Base-by-base conservation (phyloP, 2,113 vertebrate genomes). In the Cryptomyrus ogoouensis region DNA sequence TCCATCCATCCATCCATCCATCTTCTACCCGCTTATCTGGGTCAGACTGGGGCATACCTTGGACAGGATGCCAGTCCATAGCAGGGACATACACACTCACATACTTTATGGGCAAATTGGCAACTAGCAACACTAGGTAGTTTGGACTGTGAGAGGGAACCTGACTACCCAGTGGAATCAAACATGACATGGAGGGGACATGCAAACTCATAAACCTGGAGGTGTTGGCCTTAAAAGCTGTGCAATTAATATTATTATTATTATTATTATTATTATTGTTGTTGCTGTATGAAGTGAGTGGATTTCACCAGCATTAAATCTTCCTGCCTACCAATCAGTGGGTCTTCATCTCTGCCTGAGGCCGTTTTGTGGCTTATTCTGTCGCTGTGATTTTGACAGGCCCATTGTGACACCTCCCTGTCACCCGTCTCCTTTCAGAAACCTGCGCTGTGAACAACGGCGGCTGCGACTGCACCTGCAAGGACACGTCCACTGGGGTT, bases 371-470 rank as follows among this genome's bases (percentile, higher is more conserved):
- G 50, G 10, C 46, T 87, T 15, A 53, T 31, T 56, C 27, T n/a
- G 50, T 6, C 50, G 1, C 27, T 5, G n/a, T 52, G 86, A 17
- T 56, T 39, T 87, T 13, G 19, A 27, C 47, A 7, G 47, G 6
- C 15, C 24, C 21, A 17, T 24, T 12, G n/a, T 8, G 46, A 58
- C 31, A 2, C 19, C 87, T 87, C 46, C 58, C 8, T 0, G n/a
- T 86, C 50, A 89, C 35, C 90, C 86, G 52, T 90, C 70, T 90
- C 19, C 70, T 94, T 92, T 91, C 95, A 99, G 98, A 99, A 94
- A 99, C 98, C 0, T 99, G 98, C 89, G 98, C 98, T 0, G 96
- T 99, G 83, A 99, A 99, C 93, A 99, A 99, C 0, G 98, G 98
- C 0, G 98, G 98, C 91, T 99, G 98, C 19, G 98, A 99, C 93